Base-by-base conservation (phyloP, 35 echinoderm and acorn worm species). In the Apostichopus japonicus region DNA sequence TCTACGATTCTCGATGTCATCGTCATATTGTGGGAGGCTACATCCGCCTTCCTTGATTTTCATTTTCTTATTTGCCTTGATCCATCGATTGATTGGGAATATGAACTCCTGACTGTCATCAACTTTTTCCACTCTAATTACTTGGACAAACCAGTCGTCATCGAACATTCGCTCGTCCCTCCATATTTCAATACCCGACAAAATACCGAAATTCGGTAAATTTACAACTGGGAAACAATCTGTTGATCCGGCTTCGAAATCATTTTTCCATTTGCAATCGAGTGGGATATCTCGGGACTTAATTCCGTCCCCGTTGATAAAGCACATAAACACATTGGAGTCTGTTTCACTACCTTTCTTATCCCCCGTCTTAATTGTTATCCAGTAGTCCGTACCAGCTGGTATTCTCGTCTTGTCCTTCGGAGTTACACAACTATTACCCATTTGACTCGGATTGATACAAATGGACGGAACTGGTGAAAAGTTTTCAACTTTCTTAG, bases 31-130 rank as follows among this genome's bases (percentile, higher is more conserved):
- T 6, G 97, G 97, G 5, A 99, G 90, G 15, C 58, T 8, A 14
- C 91, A 87, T 19, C 94, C 97, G 17, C 77, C 82, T 53, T 88
- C 61, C 22, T 91, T 90, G 10, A 98, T 73, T n/a, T 80, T 80
- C 5, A 92, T 51, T 17, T 87, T 21, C 56, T 78, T 93, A 33
- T 88, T 78, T 9, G 87, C 90, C 56, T 92, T 95, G 1, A 98
- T 65, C 96, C 96, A 98, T n/a, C 96, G 94, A 92, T 98, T 92
- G 17, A 98, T 53, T 6, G 96, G 96, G 25, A 98, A 98, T 8
- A 94, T 25, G 27, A 77, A 91, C 15, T 24, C 55, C 15, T 95
- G 72, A 4, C 67, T 54, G 23, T 21, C 76, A 4, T 24, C 80
- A 11, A 56, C 53, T 6, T 59, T 77, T 62, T 93, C 84, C 5